Evolutionary conservation across 2,113 vertebrate species (phyloP), one percentile per base, ranked within the genome.

Genomic region (Perca schrenkii): DNA sequence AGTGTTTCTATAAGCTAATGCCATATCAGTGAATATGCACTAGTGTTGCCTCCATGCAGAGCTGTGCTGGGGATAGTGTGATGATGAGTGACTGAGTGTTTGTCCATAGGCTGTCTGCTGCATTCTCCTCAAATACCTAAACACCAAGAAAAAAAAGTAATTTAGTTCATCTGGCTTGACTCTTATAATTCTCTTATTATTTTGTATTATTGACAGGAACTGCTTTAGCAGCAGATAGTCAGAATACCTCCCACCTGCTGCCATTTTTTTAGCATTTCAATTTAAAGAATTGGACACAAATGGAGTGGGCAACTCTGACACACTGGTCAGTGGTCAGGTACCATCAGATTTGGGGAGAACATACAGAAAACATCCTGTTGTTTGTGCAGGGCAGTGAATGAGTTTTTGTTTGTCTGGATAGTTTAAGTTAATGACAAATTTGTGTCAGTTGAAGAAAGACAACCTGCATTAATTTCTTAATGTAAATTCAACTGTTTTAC

Each of bases 1-100:
- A 22, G 66, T 86, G 84, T 74, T 76, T 62, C 62, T 56, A 66
- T 84, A 78, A 88, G 74, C 78, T 82, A 74, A 53, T 74, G 67
- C 66, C 31, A 75, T 83, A 62, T 84, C 25, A 79, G 68, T 86
- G 71, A 86, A 87, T 82, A 84, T 88, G 81, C 83, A 83, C 54
- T 88, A 86, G 82, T 82, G 66, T 77, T 77, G 36, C 11, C 66
- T 79, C 67, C 61, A 46, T 68, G 62, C 56, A 31, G 17, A 80
- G 34, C 73, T 78, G 43, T 80, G 49, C 60, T 77, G 61, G 22
- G 16, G 16, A 76, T 50, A 49, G 31, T 79, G 66, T 77, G 0
- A 71, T 16, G 31, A 65, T 50, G 80, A 85, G 0, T 79, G 66
- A 47, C 13, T 68, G 66, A 16, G 21, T 80, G 63, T 64, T 47